Conservation (phyloP, 1,140 invertebrate genomes). For the Anadara kagoshimensis region DNA sequence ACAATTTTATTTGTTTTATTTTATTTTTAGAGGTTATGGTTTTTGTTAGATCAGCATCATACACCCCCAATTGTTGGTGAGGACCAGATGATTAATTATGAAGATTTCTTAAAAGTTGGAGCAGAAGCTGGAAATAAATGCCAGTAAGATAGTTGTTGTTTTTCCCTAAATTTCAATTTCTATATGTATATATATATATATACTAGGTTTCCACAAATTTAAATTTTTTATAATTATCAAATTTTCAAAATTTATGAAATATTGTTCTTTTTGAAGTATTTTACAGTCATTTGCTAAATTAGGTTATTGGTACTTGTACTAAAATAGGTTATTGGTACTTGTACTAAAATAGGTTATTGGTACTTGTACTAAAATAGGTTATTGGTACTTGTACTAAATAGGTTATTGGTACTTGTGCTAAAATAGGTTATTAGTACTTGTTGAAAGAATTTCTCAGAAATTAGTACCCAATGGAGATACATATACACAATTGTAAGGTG, state of each 20-base stretch:
- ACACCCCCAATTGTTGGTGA: conserved; percentile 81
- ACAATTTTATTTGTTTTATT: too few relatives aligned
- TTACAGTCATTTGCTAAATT: conserved; percentile 21
- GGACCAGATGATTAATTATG: conserved; percentile 89
- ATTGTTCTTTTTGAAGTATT: background rate
- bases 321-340: too few relatives aligned
- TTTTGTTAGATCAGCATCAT: conserved; percentile 86
- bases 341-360: too few relatives aligned
- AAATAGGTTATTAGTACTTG: too few relatives aligned
- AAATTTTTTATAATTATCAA: background rate
- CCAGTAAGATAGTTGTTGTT: conserved; percentile 74
- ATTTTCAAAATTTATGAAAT: too few relatives aligned
- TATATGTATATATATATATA: background rate
- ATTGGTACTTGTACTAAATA: too few relatives aligned
- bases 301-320: too few relatives aligned
- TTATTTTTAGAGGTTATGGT: conserved; percentile 81
- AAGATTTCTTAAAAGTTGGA: conserved; percentile 86
- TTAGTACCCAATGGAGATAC: too few relatives aligned
- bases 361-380: too few relatives aligned
- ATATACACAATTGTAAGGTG: too few relatives aligned
- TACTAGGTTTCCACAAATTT: background rate
- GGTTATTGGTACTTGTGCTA: too few relatives aligned
- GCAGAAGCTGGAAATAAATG: conserved; percentile 81
- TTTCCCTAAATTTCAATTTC: background rate
- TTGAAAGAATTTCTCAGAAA: too few relatives aligned